Evolutionary conservation across 2,888 invertebrate species (phyloP), one percentile per base, ranked within the genome.

Genomic region (Lobophora halterata): DNA sequence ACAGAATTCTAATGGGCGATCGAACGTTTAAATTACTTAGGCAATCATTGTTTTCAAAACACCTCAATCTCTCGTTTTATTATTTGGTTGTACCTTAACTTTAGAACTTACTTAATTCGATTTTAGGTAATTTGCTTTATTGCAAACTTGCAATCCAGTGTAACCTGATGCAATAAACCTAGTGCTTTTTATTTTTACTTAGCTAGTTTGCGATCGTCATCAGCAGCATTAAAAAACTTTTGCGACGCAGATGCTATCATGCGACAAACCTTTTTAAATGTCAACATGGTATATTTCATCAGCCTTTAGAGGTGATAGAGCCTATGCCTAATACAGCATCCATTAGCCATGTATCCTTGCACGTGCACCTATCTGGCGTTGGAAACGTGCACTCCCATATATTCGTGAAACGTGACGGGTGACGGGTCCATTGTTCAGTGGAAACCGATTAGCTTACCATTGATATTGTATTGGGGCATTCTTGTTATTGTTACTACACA

Each of bases 351-450:
- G 47, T 50, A 49, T 49, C 52, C 50, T 36, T 45, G 58, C 66
- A 70, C 71, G 68, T 70, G 64, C 52, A 35, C 39, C 37, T 47
- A 47, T 52, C 49, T 38, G 50, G 42, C 39, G 46, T 34, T 24
- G 31, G 25, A 40, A 54, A 55, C 55, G 53, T 56, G 52, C 46
- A 47, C 42, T 47, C 32, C 40, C 46, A 47, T 48, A 45, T 46
- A 46, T 42, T 44, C 24, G 14, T 29, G 24, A 50, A 65, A 67
- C 71, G 68, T 68, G 71, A 70, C 50, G 40, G 55, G 49, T 52
- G 71, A 67, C 49, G 43, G 58, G 51, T 56, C 52, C 47, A 23
- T 18, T 41, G 55, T 58, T 56, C 52, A 56, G 53, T 55, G 46
- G 52, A 55, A 57, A 47, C 40, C 52, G 46, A 52, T 63, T 55